Base-by-base conservation (phyloP, 2,113 vertebrate genomes). In the Heterotilapia buettikoferi region DNA sequence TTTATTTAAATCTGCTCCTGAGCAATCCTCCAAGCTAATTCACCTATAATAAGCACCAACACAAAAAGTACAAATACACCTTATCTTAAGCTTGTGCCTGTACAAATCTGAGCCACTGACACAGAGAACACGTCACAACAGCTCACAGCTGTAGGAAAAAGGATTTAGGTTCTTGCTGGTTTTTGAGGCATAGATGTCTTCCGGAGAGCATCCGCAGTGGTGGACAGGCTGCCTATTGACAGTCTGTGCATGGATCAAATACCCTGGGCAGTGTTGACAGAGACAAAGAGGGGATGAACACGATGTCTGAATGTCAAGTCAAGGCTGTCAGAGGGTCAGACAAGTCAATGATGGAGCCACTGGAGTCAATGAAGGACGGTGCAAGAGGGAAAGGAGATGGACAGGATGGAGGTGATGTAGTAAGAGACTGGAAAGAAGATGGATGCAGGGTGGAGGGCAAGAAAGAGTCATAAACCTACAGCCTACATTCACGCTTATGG, bases 231-330 rank as follows among this genome's bases (percentile, higher is more conserved):
- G 71, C 43, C 59, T 87, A 92, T 92, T 88, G 92, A 89, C 83
- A 90, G 82, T 88, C 90, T 29, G 83, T 7, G 82, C 89, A 66
- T 90, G 89, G 90, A 90, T 92, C 90, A 84, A 82, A 91, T 36
- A 87, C 76, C 81, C 79, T 24, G 90, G 61, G 80, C 80, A 79
- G 79, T 84, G 87, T 89, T 88, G 92, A 90, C 81, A 47, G 84
- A 90, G 71, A 90, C 90, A 87, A 91, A 92, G 90, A 85, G 81
- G 66, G 90, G 85, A 83, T 79, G 88, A 90, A 91, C 80, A 61
- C 63, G 38, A 54, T 79, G 93, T 91, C 88, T 92, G 92, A 94
- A 94, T 92, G 91, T 94, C 90, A 92, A 93, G 86, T 82, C 68
- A 50, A 88, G 93, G 81, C 91, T 88, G 93, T 87, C 86, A 82